A percentile compares a stretch with the other conserved stretches of the same genome.
These are phyloP conservation scores for Calephelis perditalis DNA, from an alignment of 2,888 invertebrate species.

Conservation along the genomic window DNA sequence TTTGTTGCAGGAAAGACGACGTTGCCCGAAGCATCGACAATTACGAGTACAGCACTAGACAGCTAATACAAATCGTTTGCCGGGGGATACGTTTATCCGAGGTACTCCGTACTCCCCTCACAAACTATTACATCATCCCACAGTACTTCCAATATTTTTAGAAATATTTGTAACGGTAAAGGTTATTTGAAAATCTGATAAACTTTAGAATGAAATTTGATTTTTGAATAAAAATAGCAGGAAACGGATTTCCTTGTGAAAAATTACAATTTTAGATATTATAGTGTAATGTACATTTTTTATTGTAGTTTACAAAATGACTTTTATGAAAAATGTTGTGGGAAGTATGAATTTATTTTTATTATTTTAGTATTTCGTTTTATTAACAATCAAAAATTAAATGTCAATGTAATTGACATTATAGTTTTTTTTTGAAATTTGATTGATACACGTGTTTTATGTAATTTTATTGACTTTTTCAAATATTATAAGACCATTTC, in stretches of 20 bases:
- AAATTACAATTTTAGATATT: neutral
- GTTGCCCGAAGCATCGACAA: constrained; percentile 65
- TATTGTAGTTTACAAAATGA: no score
- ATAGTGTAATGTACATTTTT: no score
- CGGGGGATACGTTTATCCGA: constrained; percentile 67
- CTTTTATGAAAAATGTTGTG: no score
- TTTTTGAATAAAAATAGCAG: neutral
- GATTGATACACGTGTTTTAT: no score
- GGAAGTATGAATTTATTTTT: no score
- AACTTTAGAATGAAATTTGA: constrained; percentile 8
- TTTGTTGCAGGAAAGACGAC: constrained; percentile 52
- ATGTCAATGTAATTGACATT: no score
- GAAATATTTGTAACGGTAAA: constrained; percentile 39
- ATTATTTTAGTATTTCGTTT: no score
- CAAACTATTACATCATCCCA: constrained; percentile 63
- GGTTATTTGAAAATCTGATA: constrained; percentile 21
- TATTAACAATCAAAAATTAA: no score
- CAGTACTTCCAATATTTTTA: constrained; percentile 36
- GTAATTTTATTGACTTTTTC: no score
- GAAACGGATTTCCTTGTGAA: neutral
- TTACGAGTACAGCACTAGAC: constrained; percentile 71
- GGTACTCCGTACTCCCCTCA: constrained; percentile 36
- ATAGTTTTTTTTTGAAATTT: no score
- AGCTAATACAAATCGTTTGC: constrained; percentile 75
- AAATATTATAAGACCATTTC: no score